Conservation (phyloP, 1,140 invertebrate species). For the Acromyrmex charruanus region DNA sequence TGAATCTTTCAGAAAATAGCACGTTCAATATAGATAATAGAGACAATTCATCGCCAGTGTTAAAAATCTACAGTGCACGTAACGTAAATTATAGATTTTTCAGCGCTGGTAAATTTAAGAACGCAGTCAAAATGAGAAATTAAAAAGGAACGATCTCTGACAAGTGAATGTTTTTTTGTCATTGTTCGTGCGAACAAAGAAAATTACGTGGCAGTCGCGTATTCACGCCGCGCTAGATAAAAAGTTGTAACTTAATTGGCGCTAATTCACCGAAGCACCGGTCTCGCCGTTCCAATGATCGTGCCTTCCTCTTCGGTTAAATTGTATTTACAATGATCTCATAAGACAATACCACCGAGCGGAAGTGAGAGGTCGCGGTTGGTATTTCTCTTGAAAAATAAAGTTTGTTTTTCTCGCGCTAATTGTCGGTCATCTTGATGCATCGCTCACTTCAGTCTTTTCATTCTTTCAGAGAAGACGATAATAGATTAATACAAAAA, state of each 20-base stretch:
- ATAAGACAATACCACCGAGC: slow-evolving; percentile 58
- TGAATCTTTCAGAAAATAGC: neutral
- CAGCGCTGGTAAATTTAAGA: no score
- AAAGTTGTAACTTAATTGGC: slow-evolving; percentile 77
- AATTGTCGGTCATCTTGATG: slow-evolving; percentile 3
- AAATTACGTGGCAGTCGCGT: slow-evolving; percentile 46
- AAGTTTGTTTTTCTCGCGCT: slow-evolving; percentile 32
- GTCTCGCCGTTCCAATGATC: slow-evolving; percentile 31
- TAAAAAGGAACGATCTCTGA: neutral
- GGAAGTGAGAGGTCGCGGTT: slow-evolving; percentile 75
- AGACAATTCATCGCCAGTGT: no score
- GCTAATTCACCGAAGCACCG: slow-evolving; percentile 77
- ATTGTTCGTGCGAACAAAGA: slow-evolving; percentile 14
- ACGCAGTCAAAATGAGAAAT: neutral
- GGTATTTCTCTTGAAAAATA: slow-evolving; percentile 14
- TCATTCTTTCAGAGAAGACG: neutral
- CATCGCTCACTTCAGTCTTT: neutral
- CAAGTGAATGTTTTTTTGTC: neutral
- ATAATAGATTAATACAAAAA: neutral
- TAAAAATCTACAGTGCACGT: no score
- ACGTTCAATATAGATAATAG: neutral
- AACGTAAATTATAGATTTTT: no score
- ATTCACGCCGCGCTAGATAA: slow-evolving; percentile 55
- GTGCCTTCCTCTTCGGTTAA: slow-evolving; percentile 47
- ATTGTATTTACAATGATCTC: slow-evolving; percentile 63